Base-by-base conservation (phyloP, 2,797 vertebrate species). In the Scleropages formosus region DNA sequence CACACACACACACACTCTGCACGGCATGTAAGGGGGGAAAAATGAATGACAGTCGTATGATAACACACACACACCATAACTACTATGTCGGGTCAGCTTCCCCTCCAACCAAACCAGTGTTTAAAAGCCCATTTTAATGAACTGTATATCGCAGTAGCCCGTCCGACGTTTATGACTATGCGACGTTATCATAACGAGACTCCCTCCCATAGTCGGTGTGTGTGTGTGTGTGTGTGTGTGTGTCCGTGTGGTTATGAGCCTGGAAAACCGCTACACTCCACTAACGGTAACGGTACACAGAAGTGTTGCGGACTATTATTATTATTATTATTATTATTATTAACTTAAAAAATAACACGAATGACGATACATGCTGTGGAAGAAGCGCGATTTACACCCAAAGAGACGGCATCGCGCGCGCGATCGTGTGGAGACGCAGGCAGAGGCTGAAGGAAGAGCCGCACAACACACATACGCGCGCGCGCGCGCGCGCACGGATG, bases 11-110 rank as follows among this genome's bases (percentile, higher is more conserved):
- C 39, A 44, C 63, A 51, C 64, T 20, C 39, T n/a, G n/a, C n/a
- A n/a, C n/a, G n/a, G n/a, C n/a, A n/a, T n/a, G n/a, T n/a, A 6
- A 26, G 12, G 79, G n/a, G 76, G 62, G 26, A 72, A 82, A 70
- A 80, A 20, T n/a, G n/a, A n/a, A n/a, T n/a, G n/a, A n/a, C n/a
- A n/a, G n/a, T n/a, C n/a, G n/a, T 39, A 70, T 26, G 11, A n/a
- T 79, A 78, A 44, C 62, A 66, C 63, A 31, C 69, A 56, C 75
- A 70, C 56, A 76, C 67, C 65, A 60, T 27, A 76, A 31, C 62
- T 49, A 31, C 62, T 49, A 71, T 46, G n/a, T 69, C 20, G 44
- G 46, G 20, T 26, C 39, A 39, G 61, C 58, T 75, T 58, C 24
- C 59, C 18, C 44, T 53, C 10, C 11, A n/a, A 46, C 27, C 58